A percentile compares a stretch with the other conserved stretches of the same genome.
Evolutionary conservation across 2,888 invertebrate genomes (phyloP).

Genomic region (Dynastes maya): DNA sequence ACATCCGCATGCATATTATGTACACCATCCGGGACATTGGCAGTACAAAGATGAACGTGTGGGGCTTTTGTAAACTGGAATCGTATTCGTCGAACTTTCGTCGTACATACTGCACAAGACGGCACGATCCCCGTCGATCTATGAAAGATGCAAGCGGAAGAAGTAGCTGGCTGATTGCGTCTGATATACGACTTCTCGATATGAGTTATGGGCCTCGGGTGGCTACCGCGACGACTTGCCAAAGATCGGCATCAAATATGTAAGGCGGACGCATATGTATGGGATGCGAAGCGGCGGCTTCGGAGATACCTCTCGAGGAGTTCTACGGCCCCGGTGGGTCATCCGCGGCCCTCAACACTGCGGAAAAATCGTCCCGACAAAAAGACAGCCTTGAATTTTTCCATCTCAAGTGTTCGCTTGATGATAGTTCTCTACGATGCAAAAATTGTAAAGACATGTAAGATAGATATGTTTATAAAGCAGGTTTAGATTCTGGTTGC

Average conservation of each 20-base stretch:
- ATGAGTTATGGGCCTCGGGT: conserved; percentile 70
- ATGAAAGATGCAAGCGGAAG: conserved; percentile 63
- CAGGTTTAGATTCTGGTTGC: too few relatives aligned
- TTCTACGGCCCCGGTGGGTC: conserved; percentile 28
- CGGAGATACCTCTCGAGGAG: conserved; percentile 30
- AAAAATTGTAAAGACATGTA: too few relatives aligned
- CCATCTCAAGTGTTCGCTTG: conserved; percentile 13
- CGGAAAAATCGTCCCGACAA: conserved; percentile 36
- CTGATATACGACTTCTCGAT: conserved; percentile 69
- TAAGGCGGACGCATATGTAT: conserved; percentile 56
- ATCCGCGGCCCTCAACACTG: conserved; percentile 33
- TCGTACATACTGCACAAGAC: conserved; percentile 10
- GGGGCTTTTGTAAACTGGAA: conserved; percentile 11
- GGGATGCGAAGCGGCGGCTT: conserved; percentile 38
- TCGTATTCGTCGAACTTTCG: neutral
- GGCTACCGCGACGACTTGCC: conserved; percentile 69
- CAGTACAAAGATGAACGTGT: conserved; percentile 3
- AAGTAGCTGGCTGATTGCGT: conserved; percentile 64
- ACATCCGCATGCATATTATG: conserved; percentile 6
- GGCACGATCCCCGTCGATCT: conserved; percentile 20
- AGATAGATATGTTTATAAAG: too few relatives aligned
- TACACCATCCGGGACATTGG: neutral
- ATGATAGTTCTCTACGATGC: neutral
- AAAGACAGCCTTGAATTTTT: conserved; percentile 40
- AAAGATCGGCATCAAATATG: conserved; percentile 70